A percentile compares a stretch with the other conserved stretches of the same genome.
Conservation (phyloP, 2,797 vertebrate genomes). For the Tympanoctomys barrerae region DNA sequence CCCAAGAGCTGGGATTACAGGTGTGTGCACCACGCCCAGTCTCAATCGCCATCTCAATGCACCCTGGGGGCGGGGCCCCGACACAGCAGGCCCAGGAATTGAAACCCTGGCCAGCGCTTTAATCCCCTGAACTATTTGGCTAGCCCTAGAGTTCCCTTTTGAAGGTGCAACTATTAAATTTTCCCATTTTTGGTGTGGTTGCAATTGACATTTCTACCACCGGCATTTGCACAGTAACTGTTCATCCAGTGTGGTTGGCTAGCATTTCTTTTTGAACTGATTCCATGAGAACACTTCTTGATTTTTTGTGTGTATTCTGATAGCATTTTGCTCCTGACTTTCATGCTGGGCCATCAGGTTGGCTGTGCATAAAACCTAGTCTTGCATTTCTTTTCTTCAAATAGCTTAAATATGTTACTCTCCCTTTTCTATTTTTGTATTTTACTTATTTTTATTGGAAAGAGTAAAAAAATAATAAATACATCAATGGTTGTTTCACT, state of each 20-base stretch:
- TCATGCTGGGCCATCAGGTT: slow-evolving; percentile 58
- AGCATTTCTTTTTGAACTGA: not conserved
- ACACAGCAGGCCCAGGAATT: too few species aligned
- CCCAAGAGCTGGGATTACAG: too few species aligned
- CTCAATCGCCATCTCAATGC: too few species aligned
- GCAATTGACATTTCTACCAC: not conserved
- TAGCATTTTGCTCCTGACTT: slow-evolving; percentile 59
- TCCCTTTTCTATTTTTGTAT: not conserved
- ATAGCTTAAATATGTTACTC: slow-evolving; percentile 22
- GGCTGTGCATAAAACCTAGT: slow-evolving; percentile 38
- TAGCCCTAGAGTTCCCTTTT: not conserved
- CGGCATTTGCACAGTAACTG: not conserved
- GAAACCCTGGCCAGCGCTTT: too few species aligned
- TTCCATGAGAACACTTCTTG: slow-evolving; percentile 50
- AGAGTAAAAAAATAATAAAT: too few species aligned
- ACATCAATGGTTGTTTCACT: too few species aligned
- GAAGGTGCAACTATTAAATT: not conserved
- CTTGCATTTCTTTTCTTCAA: slow-evolving; percentile 55
- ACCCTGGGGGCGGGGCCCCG: too few species aligned
- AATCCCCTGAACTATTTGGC: too few species aligned
- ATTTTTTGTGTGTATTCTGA: not conserved
- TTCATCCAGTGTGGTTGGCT: not conserved
- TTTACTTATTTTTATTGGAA: too few species aligned
- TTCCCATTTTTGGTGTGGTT: not conserved
- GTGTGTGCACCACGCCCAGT: too few species aligned